Evolutionary conservation across 2,797 vertebrate genomes (phyloP), one percentile per base, ranked within the genome.

Genomic region (Myoxocephalus aenaeus): DNA sequence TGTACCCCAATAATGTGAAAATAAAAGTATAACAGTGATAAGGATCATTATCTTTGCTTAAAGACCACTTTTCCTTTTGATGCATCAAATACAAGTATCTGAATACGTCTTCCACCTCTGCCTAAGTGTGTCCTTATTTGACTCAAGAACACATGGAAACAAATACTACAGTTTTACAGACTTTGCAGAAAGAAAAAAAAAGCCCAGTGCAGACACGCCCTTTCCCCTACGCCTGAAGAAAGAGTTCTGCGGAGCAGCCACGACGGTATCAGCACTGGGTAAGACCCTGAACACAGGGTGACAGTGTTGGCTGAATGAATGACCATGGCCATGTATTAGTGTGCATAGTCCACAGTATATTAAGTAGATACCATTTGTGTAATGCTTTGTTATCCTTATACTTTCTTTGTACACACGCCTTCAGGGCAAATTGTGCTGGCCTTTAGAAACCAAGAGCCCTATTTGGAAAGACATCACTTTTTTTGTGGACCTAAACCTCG

Each of bases 201-300:
- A 76, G 50, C 44, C 27, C 8, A 17, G 65, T 44, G 48, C 83
- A 68, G 54, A 67, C 22, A 38, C 27, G 8, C 20, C 40, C 36
- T 53, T 32, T 20, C 20, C 29, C n/a, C 38, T 68, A 18, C n/a
- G 32, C 27, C 65, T 57, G 56, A 71, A 57, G 38, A 48, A 80
- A 1, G 34, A 63, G 20, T 17, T 42, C 12, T 68, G 66, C 34
- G 74, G 4, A 67, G 11, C 15, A 9, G 22, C 34, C 46, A 3
- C 62, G 54, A 56, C 29, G 20, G 34, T 12, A 17, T 73, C 81
- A 40, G 50, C 64, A 25, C 59, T 48, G 20, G 79, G 71, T 84
- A 67, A 75, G 38, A 62, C 53, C 25, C 68, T 56, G 12, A 50
- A 34, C 48, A 59, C 15, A 54, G 13, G 9, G 3, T 46, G 6